Percentiles rank a stretch among this genome's conserved stretches.
Evolutionary conservation across 2,888 invertebrate genomes (phyloP).

Genomic region (Phasia obesa): DNA sequence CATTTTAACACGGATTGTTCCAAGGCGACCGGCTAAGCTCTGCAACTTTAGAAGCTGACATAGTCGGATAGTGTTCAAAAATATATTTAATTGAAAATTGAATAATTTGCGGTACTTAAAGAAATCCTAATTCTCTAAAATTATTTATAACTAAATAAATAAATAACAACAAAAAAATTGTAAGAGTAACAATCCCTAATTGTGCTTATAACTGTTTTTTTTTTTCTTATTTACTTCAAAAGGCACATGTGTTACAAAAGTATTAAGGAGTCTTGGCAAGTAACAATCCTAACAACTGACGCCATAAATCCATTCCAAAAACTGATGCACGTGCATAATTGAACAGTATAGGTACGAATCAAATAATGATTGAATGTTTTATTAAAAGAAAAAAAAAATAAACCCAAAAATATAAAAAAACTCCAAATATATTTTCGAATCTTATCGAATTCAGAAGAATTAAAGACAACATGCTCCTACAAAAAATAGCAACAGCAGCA

Average conservation of each 20-base stretch:
- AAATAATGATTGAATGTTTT: conserved; percentile 54
- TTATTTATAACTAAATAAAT: too few species aligned
- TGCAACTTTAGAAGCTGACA: too few species aligned
- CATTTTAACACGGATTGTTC: too few species aligned
- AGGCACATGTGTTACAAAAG: conserved; percentile 25
- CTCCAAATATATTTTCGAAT: neutral
- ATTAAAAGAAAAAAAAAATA: conserved; percentile 20
- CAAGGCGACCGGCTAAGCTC: too few species aligned
- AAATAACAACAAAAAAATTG: neutral
- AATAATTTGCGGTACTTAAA: too few species aligned
- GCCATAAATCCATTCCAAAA: conserved; percentile 18
- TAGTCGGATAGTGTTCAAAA: too few species aligned
- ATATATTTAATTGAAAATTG: too few species aligned
- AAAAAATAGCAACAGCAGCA: conserved; percentile 47
- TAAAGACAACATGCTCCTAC: conserved; percentile 13
- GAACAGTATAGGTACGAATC: conserved; percentile 25
- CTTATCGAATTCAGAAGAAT: conserved; percentile 18
- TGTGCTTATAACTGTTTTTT: neutral
- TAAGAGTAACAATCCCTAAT: neutral
- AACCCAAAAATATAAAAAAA: conserved; percentile 18
- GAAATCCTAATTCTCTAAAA: too few species aligned
- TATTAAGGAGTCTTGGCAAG: neutral
- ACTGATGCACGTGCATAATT: conserved; percentile 62
- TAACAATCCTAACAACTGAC: conserved; percentile 56
- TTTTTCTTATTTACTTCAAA: neutral